Conservation (phyloP, 64 coral and sea anemone genomes). For the Actinia tenebrosa region DNA sequence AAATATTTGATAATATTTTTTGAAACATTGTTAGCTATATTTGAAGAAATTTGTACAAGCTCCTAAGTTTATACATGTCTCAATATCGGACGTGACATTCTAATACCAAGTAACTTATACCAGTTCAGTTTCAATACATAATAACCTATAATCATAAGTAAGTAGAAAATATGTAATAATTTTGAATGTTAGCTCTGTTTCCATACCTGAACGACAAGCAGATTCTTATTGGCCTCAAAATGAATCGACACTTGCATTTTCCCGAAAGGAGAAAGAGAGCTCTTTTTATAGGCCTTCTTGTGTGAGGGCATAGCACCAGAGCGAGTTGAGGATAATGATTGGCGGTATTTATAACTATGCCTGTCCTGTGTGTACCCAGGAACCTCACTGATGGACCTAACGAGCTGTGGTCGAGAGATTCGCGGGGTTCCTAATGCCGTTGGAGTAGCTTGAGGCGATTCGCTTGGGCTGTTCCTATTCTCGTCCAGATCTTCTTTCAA, state of each 20-base stretch:
- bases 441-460: conserved; percentile 15
- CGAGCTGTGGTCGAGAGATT: conserved; percentile 32
- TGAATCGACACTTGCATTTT: conserved; percentile 74
- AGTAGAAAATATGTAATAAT: neutral
- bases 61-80: no score
- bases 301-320: neutral
- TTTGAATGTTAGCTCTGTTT: neutral
- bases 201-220: conserved; percentile 76
- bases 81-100: no score
- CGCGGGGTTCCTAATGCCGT: conserved; percentile 6
- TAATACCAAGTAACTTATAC: no score
- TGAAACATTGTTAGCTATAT: no score
- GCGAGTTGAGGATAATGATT: neutral
- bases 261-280: conserved; percentile 66
- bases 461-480: conserved; percentile 9
- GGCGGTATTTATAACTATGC: neutral
- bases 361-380: neutral
- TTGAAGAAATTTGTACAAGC: no score
- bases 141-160: neutral
- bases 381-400: conserved; percentile 27
- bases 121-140: no score
- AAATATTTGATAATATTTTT: no score
- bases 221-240: conserved; percentile 58
- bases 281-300: conserved; percentile 24
- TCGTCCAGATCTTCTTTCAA: neutral